Conservation (phyloP, 2,888 invertebrate genomes). For the Leptogaster cylindrica region DNA sequence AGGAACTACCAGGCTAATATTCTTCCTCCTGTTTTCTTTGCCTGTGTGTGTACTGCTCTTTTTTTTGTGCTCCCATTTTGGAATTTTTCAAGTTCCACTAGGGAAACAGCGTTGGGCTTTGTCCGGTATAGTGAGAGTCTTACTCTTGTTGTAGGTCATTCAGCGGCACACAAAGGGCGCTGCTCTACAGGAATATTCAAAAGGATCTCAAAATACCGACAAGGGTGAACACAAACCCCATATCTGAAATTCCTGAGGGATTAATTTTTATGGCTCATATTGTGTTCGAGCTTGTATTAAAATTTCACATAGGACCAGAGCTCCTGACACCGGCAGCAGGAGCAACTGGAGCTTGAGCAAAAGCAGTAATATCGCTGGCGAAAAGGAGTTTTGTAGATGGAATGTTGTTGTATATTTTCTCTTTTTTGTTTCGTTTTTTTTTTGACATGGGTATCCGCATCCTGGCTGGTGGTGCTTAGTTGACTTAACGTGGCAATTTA, state of each 20-base stretch:
- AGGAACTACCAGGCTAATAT: constrained; percentile 32
- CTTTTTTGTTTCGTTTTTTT: not conserved
- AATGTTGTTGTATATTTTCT: not conserved
- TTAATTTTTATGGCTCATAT: constrained; percentile 39
- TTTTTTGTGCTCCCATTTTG: constrained; percentile 26
- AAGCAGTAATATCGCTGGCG: too few relatives aligned
- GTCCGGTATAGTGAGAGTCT: too few relatives aligned
- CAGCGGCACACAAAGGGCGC: constrained; percentile 1
- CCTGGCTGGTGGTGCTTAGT: constrained; percentile 7
- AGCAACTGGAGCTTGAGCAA: too few relatives aligned
- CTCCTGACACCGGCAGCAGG: not conserved
- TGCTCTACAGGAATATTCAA: constrained; percentile 1
- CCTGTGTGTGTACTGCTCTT: too few relatives aligned
- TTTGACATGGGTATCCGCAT: constrained; percentile 20
- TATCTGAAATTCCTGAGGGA: constrained; percentile 33
- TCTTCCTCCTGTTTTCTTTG: constrained; percentile 21
- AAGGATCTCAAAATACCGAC: constrained; percentile 31
- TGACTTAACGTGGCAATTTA: constrained; percentile 32
- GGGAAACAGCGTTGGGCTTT: not conserved
- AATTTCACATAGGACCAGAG: constrained; percentile 23
- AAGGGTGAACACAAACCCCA: constrained; percentile 12
- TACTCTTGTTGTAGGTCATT: constrained; percentile 31
- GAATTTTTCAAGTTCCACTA: constrained; percentile 24
- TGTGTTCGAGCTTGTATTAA: constrained; percentile 35
- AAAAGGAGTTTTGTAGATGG: constrained; percentile 4